phyloP scores from a whole-genome alignment of 2,113 vertebrate species.

The Tauraco erythrolophus region DNA sequence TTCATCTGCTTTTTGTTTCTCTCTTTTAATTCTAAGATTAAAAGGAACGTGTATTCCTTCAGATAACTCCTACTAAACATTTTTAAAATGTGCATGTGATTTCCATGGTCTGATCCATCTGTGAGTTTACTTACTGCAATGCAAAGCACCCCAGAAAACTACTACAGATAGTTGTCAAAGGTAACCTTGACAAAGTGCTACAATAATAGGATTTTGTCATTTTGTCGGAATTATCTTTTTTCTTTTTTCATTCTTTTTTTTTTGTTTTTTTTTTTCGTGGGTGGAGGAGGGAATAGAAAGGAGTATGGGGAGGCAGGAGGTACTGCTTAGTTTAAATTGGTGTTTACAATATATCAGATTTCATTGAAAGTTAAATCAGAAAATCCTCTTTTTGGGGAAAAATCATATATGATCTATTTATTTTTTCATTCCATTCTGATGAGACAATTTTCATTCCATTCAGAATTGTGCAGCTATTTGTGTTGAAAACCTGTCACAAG shows the following conservation, averaged over 20 bases:
- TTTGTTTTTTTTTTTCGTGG: no score
- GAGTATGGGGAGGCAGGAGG: rapidly evolving
- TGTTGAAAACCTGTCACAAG: background rate
- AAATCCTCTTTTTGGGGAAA: rapidly evolving
- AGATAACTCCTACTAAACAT: background rate
- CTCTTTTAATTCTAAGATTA: background rate
- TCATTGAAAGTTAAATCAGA: background rate
- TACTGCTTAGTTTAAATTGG: background rate
- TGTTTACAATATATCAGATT: background rate
- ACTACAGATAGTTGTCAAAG: background rate
- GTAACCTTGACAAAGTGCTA: background rate
- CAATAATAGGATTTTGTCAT: background rate
- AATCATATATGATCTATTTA: background rate
- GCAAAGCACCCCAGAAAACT: background rate
- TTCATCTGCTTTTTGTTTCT: background rate
- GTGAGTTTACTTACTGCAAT: background rate
- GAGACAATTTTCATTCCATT: background rate
- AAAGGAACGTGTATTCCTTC: background rate
- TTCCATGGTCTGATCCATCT: background rate
- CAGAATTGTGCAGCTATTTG: background rate
- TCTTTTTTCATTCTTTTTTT: rapidly evolving
- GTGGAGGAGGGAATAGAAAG: rapidly evolving
- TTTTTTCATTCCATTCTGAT: background rate
- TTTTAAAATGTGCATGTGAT: background rate
- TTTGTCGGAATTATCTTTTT: background rate